Percentiles rank a stretch among this genome's conserved stretches.
Evolutionary conservation across 2,113 vertebrate species (phyloP).

Genomic region (Scolopax mira): DNA sequence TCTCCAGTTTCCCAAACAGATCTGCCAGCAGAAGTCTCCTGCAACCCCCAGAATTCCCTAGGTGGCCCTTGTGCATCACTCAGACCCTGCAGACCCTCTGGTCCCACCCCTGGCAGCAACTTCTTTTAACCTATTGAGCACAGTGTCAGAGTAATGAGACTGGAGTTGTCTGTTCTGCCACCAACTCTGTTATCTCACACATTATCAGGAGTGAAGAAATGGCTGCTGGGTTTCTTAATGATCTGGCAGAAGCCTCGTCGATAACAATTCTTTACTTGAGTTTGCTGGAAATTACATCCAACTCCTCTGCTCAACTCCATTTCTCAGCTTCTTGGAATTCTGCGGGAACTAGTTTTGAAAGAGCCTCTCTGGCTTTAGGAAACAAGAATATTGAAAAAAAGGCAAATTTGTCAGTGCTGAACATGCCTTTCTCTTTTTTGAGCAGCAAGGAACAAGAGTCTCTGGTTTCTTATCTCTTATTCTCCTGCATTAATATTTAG

Average conservation of each 20-base stretch:
- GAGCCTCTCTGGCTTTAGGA: background rate
- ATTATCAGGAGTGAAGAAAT: conserved; percentile 1
- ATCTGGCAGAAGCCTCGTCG: background rate
- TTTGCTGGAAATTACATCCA: conserved; percentile 30
- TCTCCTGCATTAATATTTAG: background rate
- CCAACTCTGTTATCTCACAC: background rate
- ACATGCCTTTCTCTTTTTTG: background rate
- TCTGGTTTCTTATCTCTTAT: background rate
- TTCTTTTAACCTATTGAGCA: background rate
- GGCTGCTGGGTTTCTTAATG: conserved; percentile 35
- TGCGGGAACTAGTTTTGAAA: background rate
- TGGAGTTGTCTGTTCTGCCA: background rate
- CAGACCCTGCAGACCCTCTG: background rate
- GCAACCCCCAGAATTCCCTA: background rate
- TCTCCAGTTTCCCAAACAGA: background rate
- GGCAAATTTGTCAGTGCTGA: background rate
- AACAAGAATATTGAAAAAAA: background rate
- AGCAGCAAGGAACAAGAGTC: background rate
- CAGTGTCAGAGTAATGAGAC: background rate
- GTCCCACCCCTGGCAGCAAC: background rate
- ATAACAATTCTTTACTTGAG: conserved; percentile 9
- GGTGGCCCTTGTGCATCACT: background rate
- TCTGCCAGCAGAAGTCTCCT: background rate
- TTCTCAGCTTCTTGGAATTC: background rate
- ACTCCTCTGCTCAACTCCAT: background rate